Conservation (phyloP, 2,888 invertebrate genomes). For the Gymnoscelis rufifasciata region DNA sequence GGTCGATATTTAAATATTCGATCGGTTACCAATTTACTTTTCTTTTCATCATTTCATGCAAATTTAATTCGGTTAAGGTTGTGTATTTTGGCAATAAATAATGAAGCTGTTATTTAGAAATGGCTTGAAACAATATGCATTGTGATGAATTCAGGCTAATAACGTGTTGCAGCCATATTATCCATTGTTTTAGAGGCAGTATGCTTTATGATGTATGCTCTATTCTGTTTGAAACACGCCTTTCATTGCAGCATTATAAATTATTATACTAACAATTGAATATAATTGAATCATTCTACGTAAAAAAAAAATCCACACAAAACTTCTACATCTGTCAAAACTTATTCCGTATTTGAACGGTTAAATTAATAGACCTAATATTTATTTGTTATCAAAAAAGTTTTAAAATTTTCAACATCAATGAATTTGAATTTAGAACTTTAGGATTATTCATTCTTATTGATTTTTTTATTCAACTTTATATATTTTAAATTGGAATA, state of each 20-base stretch:
- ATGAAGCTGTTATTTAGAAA: constrained; percentile 1
- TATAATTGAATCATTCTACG: no score
- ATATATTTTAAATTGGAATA: no score
- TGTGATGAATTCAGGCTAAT: constrained; percentile 45
- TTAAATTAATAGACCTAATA: no score
- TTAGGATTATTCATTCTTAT: no score
- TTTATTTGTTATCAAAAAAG: neutral
- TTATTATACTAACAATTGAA: no score
- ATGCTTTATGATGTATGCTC: constrained; percentile 45
- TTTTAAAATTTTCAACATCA: neutral
- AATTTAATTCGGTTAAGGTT: constrained; percentile 4
- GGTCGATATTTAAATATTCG: constrained; percentile 16
- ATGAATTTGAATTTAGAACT: no score
- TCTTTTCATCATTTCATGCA: constrained; percentile 6
- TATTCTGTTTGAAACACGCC: constrained; percentile 35
- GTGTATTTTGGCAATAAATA: neutral
- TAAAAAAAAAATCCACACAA: no score
- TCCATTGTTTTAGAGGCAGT: constrained; percentile 49
- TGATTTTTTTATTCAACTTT: no score
- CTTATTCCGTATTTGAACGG: no score
- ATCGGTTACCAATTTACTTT: constrained; percentile 7
- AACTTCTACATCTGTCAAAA: no score
- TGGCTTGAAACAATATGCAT: constrained; percentile 19
- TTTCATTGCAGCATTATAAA: constrained; percentile 4
- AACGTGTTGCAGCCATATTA: constrained; percentile 48